Conservation (phyloP, 2,113 vertebrate genomes). For the Macrotus californicus region DNA sequence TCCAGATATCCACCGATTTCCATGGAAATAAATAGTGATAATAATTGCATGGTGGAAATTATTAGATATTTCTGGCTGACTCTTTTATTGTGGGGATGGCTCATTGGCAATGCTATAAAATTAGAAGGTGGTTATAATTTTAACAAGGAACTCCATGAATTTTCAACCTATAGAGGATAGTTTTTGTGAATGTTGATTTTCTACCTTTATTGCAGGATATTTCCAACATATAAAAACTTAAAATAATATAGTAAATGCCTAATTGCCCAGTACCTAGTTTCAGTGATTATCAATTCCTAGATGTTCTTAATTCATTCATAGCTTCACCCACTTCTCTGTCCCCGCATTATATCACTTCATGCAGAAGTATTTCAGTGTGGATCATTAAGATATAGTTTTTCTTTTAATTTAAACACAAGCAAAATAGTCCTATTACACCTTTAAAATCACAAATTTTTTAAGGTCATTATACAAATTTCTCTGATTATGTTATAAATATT, state of each 20-base stretch:
- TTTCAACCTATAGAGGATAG: neutral
- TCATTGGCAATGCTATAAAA: constrained; percentile 17
- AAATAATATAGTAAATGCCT: neutral
- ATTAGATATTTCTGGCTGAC: neutral
- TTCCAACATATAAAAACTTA: neutral
- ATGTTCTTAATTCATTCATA: neutral
- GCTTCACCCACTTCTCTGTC: neutral
- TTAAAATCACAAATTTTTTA: neutral
- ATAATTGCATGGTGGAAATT: neutral
- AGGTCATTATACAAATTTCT: neutral
- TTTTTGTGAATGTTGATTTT: constrained; percentile 2
- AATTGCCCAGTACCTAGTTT: neutral
- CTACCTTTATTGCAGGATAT: neutral
- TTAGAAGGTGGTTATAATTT: constrained; percentile 8
- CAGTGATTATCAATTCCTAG: neutral
- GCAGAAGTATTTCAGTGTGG: neutral
- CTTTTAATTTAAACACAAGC: neutral
- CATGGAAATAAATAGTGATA: neutral
- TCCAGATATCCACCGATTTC: neutral
- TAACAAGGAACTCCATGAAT: neutral
- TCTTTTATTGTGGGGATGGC: neutral
- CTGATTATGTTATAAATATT: neutral
- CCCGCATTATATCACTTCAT: neutral
- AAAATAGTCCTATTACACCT: neutral
- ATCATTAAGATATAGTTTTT: neutral